These are phyloP conservation scores for Daphoenositta chrysoptera DNA, from an alignment of 2,113 vertebrate species.

Conservation along the genomic window DNA sequence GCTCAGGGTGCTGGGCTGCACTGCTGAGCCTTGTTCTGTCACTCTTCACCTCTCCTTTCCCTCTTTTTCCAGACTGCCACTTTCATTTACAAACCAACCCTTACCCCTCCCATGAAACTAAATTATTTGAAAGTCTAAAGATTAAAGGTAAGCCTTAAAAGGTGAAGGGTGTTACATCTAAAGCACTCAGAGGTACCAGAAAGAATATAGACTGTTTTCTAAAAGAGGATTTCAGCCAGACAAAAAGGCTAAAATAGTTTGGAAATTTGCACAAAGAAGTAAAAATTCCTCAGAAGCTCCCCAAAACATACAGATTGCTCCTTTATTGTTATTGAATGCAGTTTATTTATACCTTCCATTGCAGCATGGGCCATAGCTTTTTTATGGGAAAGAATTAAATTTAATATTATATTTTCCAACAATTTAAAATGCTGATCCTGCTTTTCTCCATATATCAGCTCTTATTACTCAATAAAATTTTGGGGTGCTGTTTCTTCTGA, in stretches of 20 bases:
- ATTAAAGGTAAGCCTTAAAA: slow-evolving; percentile 54
- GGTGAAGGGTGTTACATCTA: slow-evolving; percentile 41
- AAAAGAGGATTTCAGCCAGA: background rate
- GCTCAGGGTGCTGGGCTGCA: background rate
- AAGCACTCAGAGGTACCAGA: slow-evolving; percentile 20
- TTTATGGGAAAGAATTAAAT: slow-evolving; percentile 32
- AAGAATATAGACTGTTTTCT: background rate
- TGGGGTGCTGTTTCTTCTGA: background rate
- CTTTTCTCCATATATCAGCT: slow-evolving; percentile 1
- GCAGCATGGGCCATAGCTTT: background rate
- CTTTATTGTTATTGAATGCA: slow-evolving; percentile 18
- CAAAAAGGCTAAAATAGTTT: background rate
- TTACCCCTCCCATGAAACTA: slow-evolving; percentile 68
- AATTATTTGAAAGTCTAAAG: slow-evolving; percentile 71
- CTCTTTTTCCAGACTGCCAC: background rate
- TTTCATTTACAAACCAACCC: background rate
- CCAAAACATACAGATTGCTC: background rate
- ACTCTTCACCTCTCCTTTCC: background rate
- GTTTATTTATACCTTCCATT: slow-evolving; percentile 47
- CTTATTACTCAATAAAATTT: slow-evolving; percentile 32
- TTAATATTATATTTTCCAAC: slow-evolving; percentile 21
- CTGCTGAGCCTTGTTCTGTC: background rate
- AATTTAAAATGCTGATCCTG: background rate
- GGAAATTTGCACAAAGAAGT: background rate
- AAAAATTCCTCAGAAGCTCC: slow-evolving; percentile 8